Evolutionary conservation across 2,797 vertebrate genomes (phyloP).

Genomic region (Dipus sagitta): DNA sequence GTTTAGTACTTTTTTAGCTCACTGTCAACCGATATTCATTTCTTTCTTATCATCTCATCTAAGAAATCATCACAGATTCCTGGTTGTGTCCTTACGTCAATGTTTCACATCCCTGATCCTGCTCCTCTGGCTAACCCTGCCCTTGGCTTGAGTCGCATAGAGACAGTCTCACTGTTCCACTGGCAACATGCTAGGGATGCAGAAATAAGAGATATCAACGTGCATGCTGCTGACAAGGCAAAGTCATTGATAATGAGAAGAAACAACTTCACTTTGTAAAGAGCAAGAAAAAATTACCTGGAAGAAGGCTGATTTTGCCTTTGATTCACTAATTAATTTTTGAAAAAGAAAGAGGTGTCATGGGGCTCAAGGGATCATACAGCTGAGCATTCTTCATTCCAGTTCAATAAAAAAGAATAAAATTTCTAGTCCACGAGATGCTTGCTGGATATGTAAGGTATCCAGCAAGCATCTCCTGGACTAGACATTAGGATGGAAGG

Average conservation of each 20-base stretch:
- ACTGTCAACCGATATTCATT: neutral
- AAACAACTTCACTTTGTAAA: constrained; percentile 75
- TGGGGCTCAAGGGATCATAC: constrained; percentile 63
- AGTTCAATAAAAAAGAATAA: constrained; percentile 65
- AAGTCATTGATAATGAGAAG: constrained; percentile 74
- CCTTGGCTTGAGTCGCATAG: neutral
- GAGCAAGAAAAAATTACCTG: constrained; percentile 73
- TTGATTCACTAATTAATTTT: constrained; percentile 80
- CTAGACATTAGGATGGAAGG: too few species aligned
- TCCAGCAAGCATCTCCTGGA: too few species aligned
- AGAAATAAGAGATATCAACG: constrained; percentile 71
- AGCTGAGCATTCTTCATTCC: constrained; percentile 69
- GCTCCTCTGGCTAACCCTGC: constrained; percentile 48
- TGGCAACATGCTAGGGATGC: constrained; percentile 62
- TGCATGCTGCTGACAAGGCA: constrained; percentile 74
- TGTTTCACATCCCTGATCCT: constrained; percentile 13
- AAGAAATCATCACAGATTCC: neutral
- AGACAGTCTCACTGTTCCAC: neutral
- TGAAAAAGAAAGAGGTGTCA: constrained; percentile 71
- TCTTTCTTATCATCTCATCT: neutral
- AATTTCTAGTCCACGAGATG: too few species aligned
- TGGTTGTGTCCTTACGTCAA: neutral
- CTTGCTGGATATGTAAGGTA: too few species aligned
- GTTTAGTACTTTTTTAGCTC: neutral
- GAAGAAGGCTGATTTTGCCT: constrained; percentile 80